These are phyloP conservation scores for Oreohelix idahoensis DNA, from an alignment of 1,140 invertebrate species.

Conservation along the genomic window DNA sequence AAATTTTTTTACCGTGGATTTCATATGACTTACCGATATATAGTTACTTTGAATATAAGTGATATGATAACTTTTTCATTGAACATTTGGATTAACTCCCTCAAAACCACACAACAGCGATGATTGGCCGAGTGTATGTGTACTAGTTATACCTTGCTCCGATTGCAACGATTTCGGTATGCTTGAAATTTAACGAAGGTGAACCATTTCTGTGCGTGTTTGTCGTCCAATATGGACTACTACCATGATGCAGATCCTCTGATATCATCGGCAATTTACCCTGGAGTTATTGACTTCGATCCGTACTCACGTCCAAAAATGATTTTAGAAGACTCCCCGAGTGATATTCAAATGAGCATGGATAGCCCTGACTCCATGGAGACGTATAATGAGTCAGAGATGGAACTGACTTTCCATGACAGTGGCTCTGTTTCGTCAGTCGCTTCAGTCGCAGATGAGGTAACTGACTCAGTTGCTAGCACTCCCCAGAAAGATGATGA, in stretches of 20 bases:
- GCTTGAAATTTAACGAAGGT: too few relatives aligned
- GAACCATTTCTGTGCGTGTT: too few relatives aligned
- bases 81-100: background rate
- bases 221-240: conserved; percentile 23
- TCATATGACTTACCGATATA: background rate
- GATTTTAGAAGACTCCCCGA: background rate
- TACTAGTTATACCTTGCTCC: too few relatives aligned
- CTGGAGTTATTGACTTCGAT: conserved; percentile 16
- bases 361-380: conserved; percentile 26
- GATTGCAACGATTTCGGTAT: too few relatives aligned
- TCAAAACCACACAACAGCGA: too few relatives aligned
- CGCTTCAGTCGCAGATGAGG: background rate
- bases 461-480: background rate
- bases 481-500: conserved; percentile 21
- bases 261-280: background rate
- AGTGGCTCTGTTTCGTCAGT: conserved; percentile 9
- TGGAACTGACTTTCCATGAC: conserved; percentile 2
- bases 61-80: background rate
- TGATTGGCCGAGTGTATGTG: too few relatives aligned
- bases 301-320: conserved; percentile 18
- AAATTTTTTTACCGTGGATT: background rate
- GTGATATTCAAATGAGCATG: conserved; percentile 8
- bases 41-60: background rate
- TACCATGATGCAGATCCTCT: conserved; percentile 19
- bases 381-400: conserved; percentile 22